Evolutionary conservation across 53 echinoderm and acorn worm species (phyloP).

Genomic region (Hippasteria phrygiana): DNA sequence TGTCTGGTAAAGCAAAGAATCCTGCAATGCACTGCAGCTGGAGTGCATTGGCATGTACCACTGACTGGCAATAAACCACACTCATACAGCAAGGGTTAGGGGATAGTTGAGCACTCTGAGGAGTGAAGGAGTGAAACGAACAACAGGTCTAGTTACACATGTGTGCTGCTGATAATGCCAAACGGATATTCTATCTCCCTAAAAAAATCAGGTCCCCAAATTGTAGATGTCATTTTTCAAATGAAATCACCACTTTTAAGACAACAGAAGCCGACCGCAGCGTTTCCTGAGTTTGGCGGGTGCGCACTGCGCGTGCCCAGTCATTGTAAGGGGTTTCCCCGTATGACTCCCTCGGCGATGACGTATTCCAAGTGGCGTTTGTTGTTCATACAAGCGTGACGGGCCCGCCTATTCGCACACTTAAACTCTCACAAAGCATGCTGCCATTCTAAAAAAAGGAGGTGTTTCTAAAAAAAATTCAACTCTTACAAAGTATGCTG

Average conservation of each 20-base stretch:
- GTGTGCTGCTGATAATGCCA: background rate
- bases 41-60: no score
- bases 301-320: constrained; percentile 1
- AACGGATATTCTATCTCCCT: background rate
- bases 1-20: no score
- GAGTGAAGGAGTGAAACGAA: background rate
- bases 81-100: no score
- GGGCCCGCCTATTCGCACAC: background rate
- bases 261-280: background rate
- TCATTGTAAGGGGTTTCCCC: background rate
- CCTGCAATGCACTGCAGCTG: no score
- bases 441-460: background rate
- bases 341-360: background rate
- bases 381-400: background rate
- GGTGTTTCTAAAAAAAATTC: background rate
- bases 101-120: no score
- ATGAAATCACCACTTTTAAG: background rate
- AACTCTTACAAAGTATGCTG: no score
- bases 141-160: background rate
- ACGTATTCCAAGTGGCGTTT: background rate
- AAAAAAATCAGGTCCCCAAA: background rate
- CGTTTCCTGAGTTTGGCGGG: background rate
- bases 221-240: background rate
- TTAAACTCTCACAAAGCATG: background rate
- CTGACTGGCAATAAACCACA: no score